Base-by-base conservation (phyloP, 2,797 vertebrate species). In the Halcyon smyrnensis region DNA sequence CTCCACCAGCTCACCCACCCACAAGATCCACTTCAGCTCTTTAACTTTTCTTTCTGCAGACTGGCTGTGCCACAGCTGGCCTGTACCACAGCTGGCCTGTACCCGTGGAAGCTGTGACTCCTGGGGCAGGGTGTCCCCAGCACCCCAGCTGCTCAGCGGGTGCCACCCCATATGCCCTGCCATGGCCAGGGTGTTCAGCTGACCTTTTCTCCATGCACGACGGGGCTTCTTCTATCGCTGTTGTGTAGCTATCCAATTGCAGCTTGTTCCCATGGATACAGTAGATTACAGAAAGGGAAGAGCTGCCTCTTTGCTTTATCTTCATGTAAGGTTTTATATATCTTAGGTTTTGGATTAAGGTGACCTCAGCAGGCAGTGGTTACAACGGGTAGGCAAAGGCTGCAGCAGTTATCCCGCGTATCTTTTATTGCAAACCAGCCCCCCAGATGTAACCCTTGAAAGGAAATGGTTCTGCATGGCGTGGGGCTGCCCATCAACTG, bases 251-350 rank as follows among this genome's bases (percentile, higher is more conserved):
- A 79, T 37, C 81, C 63, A 68, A 77, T 11, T 74, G 75, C 51
- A 95, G 37, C 57, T 82, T 65, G 93, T 97, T 97, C 95, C 93
- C 92, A 95, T 97, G 95, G 95, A 93, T 95, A 97, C 95, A 75
- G 83, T 1, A 54, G 71, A 27, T 32, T 32, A 77, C 4, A 45
- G 90, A 92, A 87, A 91, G 30, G 56, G 60, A 78, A 77, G 75
- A 87, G 65, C 71, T 91, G 90, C 71, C 79, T 93, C 45, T 5
- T 63, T 32, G 43, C 60, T 68, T 93, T 85, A 68, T 68, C 78
- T 77, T 79, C 48, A 7, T 59, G 48, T 16, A 19, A 7, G 39
- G 70, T 80, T 94, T 81, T 48, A 10, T n/a, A 32, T 2, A 23
- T 28, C 51, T 84, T 50, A 5, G 36, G 10, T 41, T 56, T 34